Percentiles rank a stretch among this genome's conserved stretches.
These are phyloP conservation scores for Coelogynopora nodosa DNA, from an alignment of 2,888 invertebrate species.

Conservation along the genomic window DNA sequence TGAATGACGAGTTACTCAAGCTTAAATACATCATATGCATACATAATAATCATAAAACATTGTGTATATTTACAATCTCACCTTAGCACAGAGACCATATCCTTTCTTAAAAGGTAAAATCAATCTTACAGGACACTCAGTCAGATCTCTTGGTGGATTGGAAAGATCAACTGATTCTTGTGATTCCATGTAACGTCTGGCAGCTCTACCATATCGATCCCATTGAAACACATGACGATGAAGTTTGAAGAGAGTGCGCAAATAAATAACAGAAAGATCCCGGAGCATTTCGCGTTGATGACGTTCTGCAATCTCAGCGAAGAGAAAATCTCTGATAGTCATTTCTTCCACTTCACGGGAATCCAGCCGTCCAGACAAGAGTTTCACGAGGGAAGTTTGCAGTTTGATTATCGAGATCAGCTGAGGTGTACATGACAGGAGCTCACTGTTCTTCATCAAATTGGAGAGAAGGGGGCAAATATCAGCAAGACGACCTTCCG, in stretches of 20 bases:
- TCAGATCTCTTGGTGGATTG: not conserved
- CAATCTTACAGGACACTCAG: not conserved
- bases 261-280: not conserved
- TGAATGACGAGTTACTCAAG: no score
- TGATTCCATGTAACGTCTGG: not conserved
- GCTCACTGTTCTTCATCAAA: not conserved
- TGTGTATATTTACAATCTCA: no score
- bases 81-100: slow-evolving; percentile 24
- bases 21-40: no score
- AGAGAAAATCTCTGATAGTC: not conserved
- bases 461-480: not conserved
- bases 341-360: not conserved
- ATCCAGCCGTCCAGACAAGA: not conserved
- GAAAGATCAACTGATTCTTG: not conserved
- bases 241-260: not conserved
- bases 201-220: not conserved
- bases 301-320: not conserved
- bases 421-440: not conserved
- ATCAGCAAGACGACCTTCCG: not conserved
- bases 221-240: not conserved
- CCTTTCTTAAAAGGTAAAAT: not conserved
- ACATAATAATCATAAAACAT: no score
- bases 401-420: not conserved
- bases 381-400: not conserved
- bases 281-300: not conserved